Conservation (phyloP, 2,797 vertebrate species). For the Coregonus sp. region DNA sequence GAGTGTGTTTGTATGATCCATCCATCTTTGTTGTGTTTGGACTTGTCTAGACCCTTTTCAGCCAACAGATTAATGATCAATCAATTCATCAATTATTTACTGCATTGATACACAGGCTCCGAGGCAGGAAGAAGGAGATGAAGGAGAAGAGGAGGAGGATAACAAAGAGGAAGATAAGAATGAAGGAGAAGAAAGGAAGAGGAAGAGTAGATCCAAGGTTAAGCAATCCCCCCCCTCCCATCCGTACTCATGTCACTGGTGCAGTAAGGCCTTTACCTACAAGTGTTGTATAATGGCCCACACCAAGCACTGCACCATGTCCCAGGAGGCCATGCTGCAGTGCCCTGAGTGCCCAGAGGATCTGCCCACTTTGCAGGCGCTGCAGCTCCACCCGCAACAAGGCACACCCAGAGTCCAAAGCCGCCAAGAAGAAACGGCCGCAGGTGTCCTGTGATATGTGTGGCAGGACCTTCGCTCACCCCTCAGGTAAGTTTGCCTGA, state of each 20-base stretch:
- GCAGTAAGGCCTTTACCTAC: conserved; percentile 82
- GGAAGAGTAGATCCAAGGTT: conserved; percentile 1
- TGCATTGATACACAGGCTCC: conserved; percentile 5
- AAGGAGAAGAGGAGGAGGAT: conserved; percentile 9
- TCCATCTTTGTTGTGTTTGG: too few species aligned
- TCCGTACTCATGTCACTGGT: conserved; percentile 82
- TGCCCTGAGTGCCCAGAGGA: conserved; percentile 70
- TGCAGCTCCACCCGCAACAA: conserved; percentile 77
- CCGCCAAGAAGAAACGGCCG: conserved; percentile 70
- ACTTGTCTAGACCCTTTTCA: too few species aligned
- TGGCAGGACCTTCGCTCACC: conserved; percentile 83
- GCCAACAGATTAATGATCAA: too few species aligned
- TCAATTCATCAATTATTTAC: background rate
- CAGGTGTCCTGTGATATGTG: conserved; percentile 83
- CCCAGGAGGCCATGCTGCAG: conserved; percentile 71
- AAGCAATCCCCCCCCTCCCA: conserved; percentile 26
- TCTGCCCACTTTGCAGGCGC: conserved; percentile 66
- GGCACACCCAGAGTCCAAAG: conserved; percentile 52
- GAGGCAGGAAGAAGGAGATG: conserved; percentile 29
- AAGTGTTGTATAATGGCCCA: conserved; percentile 84
- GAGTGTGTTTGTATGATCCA: too few species aligned
- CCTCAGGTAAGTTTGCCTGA: conserved; percentile 74
- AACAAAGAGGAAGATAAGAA: conserved; percentile 15
- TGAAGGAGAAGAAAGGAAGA: conserved; percentile 18
- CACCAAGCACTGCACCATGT: conserved; percentile 76